A percentile compares a stretch with the other conserved stretches of the same genome.
Evolutionary conservation across 2,888 invertebrate genomes (phyloP).

Genomic region (Drosophila melanocephala): DNA sequence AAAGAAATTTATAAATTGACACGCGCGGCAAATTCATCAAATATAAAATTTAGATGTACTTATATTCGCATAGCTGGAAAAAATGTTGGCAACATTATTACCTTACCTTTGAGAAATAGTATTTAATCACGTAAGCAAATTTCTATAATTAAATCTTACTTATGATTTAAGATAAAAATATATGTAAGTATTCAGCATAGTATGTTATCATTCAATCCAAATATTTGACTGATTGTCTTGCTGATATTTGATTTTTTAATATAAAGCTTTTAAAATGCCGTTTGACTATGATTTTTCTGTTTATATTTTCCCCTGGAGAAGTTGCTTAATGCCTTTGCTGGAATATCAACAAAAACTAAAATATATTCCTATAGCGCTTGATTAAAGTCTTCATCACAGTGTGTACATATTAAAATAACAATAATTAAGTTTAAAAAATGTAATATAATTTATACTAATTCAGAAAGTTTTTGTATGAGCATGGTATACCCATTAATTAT

Average conservation of each 20-base stretch:
- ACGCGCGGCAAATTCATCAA: constrained; percentile 42
- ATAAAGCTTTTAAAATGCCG: not conserved
- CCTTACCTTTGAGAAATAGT: not conserved
- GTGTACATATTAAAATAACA: not conserved
- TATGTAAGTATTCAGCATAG: not conserved
- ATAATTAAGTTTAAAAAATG: not conserved
- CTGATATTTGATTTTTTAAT: not conserved
- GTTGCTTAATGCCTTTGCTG: not conserved
- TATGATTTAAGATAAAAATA: not conserved
- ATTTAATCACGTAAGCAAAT: not conserved
- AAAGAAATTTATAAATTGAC: constrained; percentile 29
- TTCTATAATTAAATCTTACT: not conserved
- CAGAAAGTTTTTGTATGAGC: not conserved
- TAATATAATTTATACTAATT: not conserved
- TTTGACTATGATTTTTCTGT: not conserved
- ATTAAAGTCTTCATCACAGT: not conserved
- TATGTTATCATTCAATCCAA: not conserved
- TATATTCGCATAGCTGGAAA: not conserved
- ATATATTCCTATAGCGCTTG: not conserved
- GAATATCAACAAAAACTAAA: no score
- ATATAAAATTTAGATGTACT: not conserved
- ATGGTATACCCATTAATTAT: not conserved
- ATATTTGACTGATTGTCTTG: not conserved
- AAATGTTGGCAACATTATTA: not conserved
- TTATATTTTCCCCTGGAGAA: not conserved